Evolutionary conservation across 2,888 invertebrate species (phyloP), one percentile per base, ranked within the genome.

Genomic region (Drosophila formosana): DNA sequence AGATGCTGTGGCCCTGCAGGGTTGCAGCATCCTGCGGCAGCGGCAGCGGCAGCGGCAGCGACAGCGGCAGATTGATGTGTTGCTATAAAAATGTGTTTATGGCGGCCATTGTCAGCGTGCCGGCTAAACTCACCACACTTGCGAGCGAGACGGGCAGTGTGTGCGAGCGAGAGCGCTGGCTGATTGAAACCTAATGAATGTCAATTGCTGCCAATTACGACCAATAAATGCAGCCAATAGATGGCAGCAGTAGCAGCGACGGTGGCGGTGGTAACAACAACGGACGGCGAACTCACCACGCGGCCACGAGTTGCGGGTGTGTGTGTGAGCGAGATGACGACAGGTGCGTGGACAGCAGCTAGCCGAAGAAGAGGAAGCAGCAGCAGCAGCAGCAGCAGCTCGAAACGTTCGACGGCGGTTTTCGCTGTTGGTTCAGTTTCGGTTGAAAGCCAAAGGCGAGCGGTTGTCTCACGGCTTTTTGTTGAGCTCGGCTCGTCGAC

Each of bases 171-270:
- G 75, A 13, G 55, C 45, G 52, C 67, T 63, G 62, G 68, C 81
- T 84, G 79, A 90, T 90, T 87, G 89, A 90, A 89, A 82, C 75
- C 85, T 91, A 90, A 91, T 90, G 86, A 89, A 88, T 90, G 89
- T 89, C 91, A 90, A 91, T 90, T 85, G 90, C 83, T 84, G 89
- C 82, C 90, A 90, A 90, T 91, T 91, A 91, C 80, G 81, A 85
- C 90, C 91, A 91, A 91, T 90, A 91, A 90, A 89, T 91, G 86
- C 80, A 75, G 75, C 80, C 87, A 84, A 75, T 80, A 82, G 78
- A 75, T 55, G 69, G 32, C 63, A 72, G 58, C 71, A 68, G 71
- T 66, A 74, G 56, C 72, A 2, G 18, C 18, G 18, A 2, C 18
- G 18, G 18, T 2, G 18, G 18, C 2, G 18, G 18, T 18, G 18